Evolutionary conservation across 2,888 invertebrate genomes (phyloP), one percentile per base, ranked within the genome.

Genomic region (Ornithoptera priamus): DNA sequence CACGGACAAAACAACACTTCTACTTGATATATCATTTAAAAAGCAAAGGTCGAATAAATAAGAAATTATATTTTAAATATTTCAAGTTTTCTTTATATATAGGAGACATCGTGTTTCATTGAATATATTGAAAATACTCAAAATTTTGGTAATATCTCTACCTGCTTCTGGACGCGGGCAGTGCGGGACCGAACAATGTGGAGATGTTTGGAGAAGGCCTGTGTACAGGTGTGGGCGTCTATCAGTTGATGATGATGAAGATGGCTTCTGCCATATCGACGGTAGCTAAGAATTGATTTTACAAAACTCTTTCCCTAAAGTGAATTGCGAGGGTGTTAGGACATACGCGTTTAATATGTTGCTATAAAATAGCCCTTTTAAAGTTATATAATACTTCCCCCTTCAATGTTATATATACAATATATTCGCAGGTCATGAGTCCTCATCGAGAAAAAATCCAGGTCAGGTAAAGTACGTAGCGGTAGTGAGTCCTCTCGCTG

Each of bases 401-500:
- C n/a, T n/a, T n/a, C n/a, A n/a, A n/a, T n/a, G n/a, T n/a, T 64
- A 61, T 69, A 50, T 42, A 58, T 15, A 46, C 22, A 22, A 22
- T 18, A 24, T 5, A 39, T 58, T n/a, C 58, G 50, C 50, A 46
- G 62, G 69, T 70, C 69, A 69, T 53, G 69, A 65, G 64, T 59
- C 30, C 60, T 46, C 66, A 59, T 70, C 62, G 50, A 65, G 57
- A 36, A 62, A 24, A 62, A 63, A 67, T 70, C 39, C 39, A 66
- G 70, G 70, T 63, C 70, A 63, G n/a, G 59, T 58, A 58, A 69
- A 65, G 58, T 68, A 63, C 39, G 53, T 10, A 58, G 22, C 24
- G n/a, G 57, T 58, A 58, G 22, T n/a, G 15, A 42, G 69, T 65
- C 39, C 46, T 46, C 65, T 22, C 36, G 50, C 46, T 70, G 66